These are phyloP conservation scores for Trinectes maculatus DNA, from an alignment of 2,113 vertebrate species.

Conservation along the genomic window DNA sequence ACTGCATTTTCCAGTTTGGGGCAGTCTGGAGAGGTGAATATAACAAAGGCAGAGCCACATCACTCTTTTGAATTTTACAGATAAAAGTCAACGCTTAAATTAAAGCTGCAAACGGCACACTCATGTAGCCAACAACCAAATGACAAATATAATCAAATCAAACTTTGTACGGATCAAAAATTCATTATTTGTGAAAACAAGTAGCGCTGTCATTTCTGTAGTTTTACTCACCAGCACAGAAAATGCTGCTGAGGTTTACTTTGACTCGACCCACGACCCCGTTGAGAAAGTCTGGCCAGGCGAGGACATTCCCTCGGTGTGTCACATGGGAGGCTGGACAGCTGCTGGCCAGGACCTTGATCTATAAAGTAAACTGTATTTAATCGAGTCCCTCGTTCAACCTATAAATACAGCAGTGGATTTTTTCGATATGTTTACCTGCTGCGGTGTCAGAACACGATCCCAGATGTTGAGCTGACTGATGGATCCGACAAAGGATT, in stretches of 20 bases:
- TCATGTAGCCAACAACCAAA: too few species aligned
- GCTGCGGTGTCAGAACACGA: slow-evolving; percentile 89
- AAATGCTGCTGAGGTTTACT: slow-evolving; percentile 89
- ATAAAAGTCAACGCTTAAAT: too few species aligned
- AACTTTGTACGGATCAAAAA: too few species aligned
- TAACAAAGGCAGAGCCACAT: not conserved
- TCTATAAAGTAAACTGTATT: not conserved
- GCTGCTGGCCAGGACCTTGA: slow-evolving; percentile 88
- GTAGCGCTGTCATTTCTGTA: too few species aligned
- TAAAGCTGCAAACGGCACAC: too few species aligned
- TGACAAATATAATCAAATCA: too few species aligned
- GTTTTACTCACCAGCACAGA: slow-evolving; percentile 98
- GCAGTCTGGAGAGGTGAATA: slow-evolving; percentile 84
- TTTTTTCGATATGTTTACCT: slow-evolving; percentile 76
- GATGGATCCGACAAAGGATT: slow-evolving; percentile 96
- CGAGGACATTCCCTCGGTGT: slow-evolving; percentile 92
- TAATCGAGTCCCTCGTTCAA: not conserved
- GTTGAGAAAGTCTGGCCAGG: slow-evolving; percentile 95
- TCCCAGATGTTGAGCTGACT: slow-evolving; percentile 98
- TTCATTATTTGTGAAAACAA: too few species aligned
- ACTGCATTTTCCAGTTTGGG: slow-evolving; percentile 85
- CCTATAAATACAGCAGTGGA: not conserved
- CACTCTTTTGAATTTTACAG: too few species aligned
- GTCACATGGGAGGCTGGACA: slow-evolving; percentile 86
- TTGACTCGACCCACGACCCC: slow-evolving; percentile 93